Percentiles rank a stretch among this genome's conserved stretches.
These are phyloP conservation scores for Pandemis cinnamomeana DNA, from an alignment of 2,888 invertebrate species.

Conservation along the genomic window DNA sequence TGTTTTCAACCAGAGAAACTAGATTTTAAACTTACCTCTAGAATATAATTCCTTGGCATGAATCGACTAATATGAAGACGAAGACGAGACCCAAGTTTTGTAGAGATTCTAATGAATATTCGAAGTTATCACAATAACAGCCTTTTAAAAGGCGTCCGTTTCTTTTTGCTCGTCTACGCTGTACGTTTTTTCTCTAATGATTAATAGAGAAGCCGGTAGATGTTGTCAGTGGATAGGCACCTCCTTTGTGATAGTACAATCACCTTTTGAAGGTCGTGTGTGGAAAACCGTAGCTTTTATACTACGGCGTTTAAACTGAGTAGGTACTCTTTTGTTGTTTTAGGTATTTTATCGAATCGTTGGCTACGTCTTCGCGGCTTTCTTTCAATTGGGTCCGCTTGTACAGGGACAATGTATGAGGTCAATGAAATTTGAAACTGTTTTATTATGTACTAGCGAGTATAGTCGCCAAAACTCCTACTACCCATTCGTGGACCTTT, in stretches of 20 bases:
- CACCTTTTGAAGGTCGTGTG: conserved; percentile 62
- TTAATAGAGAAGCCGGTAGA: conserved; percentile 50
- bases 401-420: neutral
- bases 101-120: neutral
- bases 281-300: conserved; percentile 37
- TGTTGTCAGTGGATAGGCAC: conserved; percentile 32
- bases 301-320: conserved; percentile 15
- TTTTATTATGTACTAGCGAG: neutral
- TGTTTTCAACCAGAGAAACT: neutral
- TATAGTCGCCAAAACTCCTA: too few species aligned
- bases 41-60: neutral
- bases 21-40: neutral
- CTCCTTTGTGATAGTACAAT: conserved; percentile 63
- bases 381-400: neutral
- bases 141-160: conserved; percentile 10
- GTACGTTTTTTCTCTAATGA: conserved; percentile 51
- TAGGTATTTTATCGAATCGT: conserved; percentile 10
- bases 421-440: neutral
- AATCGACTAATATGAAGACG: neutral
- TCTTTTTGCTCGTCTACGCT: conserved; percentile 43
- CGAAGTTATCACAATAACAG: neutral
- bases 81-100: neutral
- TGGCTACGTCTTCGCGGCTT: neutral
- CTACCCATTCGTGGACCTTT: too few species aligned
- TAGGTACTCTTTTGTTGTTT: conserved; percentile 25